Base-by-base conservation (phyloP, 37 sponge, comb jelly and placozoan genomes). In the Beroe ovata region DNA sequence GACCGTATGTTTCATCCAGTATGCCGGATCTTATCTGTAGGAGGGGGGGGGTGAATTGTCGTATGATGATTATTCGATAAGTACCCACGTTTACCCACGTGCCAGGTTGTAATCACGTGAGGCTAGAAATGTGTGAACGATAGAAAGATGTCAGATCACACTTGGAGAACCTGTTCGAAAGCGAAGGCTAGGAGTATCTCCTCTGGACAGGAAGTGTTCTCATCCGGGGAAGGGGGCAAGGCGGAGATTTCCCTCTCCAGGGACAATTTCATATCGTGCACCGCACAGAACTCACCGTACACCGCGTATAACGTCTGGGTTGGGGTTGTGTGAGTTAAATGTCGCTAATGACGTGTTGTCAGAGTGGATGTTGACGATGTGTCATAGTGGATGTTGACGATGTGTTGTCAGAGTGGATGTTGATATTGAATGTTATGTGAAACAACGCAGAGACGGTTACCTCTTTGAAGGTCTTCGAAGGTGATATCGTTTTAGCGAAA, bases 211-310 rank as follows among this genome's bases (percentile, higher is more conserved):
- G 8, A 21, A 40, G 84, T 3, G 54, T 42, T 39, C 33, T 77
- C 84, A 42, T 77, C 84, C 1, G 84, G 19, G 28, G 35, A 11
- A 19, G 84, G 54, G 26, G 42, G 42, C 2, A 77, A 54, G 54
- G 84, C 4, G 8, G 54, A 39, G 18, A 77, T 11, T 54, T 77
- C 84, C 54, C 25, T 77, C 84, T 77, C 84, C 54, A 77, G 22
- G 20, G 4, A 23, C 22, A 20, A 16, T 54, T 42, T 39, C 84
- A 77, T 77, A 6, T 20, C 38, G 28, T 77, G 84, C 47, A 77
- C 84, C n/a, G 84, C 84, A 77, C 84, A 77, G 84, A 77, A 77
- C 84, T 77, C 84, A 1, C 84, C 84, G 54, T 77, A 77, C 33
- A 77, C 54, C 4, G 54, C 21, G 84, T 77, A 77, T 28, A 77